Percentiles rank a stretch among this genome's conserved stretches.
Evolutionary conservation across 2,888 invertebrate species (phyloP).

Genomic region (Augochlorella aurata): DNA sequence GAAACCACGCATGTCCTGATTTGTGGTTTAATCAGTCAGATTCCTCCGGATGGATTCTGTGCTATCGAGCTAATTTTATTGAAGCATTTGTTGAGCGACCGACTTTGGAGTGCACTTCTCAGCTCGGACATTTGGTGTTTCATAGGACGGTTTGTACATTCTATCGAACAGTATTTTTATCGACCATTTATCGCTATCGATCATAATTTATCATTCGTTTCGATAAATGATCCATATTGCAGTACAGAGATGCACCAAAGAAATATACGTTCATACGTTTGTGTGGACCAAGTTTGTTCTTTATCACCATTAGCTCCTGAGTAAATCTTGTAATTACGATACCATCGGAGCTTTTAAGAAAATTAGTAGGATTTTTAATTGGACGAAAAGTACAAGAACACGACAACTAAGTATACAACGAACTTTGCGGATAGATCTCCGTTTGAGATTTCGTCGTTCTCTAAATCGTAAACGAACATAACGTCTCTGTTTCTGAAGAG

Average conservation of each 20-base stretch:
- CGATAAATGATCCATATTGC: not conserved
- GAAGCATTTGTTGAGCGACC: conserved; percentile 73
- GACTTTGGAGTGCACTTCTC: conserved; percentile 74
- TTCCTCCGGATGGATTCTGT: conserved; percentile 67
- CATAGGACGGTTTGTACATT: conserved; percentile 71
- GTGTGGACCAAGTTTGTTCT: not conserved
- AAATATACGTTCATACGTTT: too few relatives aligned
- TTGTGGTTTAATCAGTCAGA: conserved; percentile 68
- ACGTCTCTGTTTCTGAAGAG: too few relatives aligned
- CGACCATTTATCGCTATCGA: not conserved
- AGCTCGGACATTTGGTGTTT: conserved; percentile 76
- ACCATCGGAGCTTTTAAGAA: too few relatives aligned
- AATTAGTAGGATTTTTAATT: too few relatives aligned
- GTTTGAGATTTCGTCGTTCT: too few relatives aligned
- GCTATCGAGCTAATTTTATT: conserved; percentile 70
- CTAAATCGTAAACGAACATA: too few relatives aligned
- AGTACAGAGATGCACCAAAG: not conserved
- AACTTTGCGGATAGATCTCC: too few relatives aligned
- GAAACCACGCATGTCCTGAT: conserved; percentile 72
- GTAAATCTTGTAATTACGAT: too few relatives aligned
- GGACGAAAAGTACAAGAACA: too few relatives aligned
- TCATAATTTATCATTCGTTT: too few relatives aligned
- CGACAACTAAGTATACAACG: too few relatives aligned
- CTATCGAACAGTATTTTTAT: not conserved
- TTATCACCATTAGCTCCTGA: not conserved